Evolutionary conservation across 2,888 invertebrate genomes (phyloP), one percentile per base, ranked within the genome.

Genomic region (Acleris literana): DNA sequence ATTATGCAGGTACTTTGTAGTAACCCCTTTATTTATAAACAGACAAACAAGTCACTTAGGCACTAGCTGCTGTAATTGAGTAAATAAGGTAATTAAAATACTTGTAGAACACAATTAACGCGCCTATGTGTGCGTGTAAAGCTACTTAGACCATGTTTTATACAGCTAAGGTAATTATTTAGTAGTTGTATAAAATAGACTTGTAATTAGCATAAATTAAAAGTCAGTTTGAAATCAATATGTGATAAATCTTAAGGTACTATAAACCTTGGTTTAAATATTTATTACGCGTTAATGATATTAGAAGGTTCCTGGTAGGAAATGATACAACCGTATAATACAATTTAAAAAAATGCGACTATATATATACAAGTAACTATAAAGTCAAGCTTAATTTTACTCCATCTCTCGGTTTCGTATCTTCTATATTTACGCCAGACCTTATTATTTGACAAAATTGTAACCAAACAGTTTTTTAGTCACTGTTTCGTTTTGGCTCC

Each of bases 11-110:
- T 39, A 13, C 39, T 48, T 48, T 58, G 33, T 48, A 13, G 22
- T 33, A 11, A 49, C 7, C 20, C 18, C 33, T 49, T 59, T 49
- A 55, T 56, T 25, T 49, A 60, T 43, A 61, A 49, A 64, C 64
- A 51, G 55, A 65, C 60, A 65, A 49, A n/a, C 44, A 29, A 64
- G 46, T 46, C 53, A 56, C 39, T 48, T 49, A 51, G 43, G 33
- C 18, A 46, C 29, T 60, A 52, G 52, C 61, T 48, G 33, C 51
- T 53, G 61, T 66, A 66, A 65, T 65, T 60, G 43, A 55, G 64
- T 54, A 65, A 65, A 65, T 65, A 65, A 65, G 64, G 55, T 65
- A 90, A 91, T 92, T 91, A 91, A 90, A 92, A 87, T 86, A 90
- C 90, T 90, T 85, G 86, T 87, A 84, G 88, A 87, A 85, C 82